Base-by-base conservation (phyloP, 2,113 vertebrate species). In the Oncorhynchus mykiss region DNA sequence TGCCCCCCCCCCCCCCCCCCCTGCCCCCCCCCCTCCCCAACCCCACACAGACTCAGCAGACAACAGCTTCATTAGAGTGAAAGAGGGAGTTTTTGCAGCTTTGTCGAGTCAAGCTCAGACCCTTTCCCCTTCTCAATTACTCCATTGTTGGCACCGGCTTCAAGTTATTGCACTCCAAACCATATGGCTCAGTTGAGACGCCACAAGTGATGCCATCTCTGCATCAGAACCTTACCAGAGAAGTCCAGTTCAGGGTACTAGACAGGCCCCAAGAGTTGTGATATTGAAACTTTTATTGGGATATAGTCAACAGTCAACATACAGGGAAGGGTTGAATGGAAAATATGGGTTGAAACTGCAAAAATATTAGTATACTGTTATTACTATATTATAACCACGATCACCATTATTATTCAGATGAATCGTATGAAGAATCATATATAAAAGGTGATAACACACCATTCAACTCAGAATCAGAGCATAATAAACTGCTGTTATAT, bases 41-140 rank as follows among this genome's bases (percentile, higher is more conserved):
- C 83, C 76, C 67, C 70, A 75, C 80, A 76, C 71, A 71, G 64
- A 83, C 76, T 82, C 77, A 81, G 78, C 87, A 90, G 84, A 92
- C 91, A 91, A 93, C 92, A 91, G 92, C 93, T 94, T 94, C 92
- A 94, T 94, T 93, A 94, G 92, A 76, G 80, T 92, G 90, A 92
- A 90, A 92, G 91, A 90, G 85, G 85, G 86, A 91, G 89, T 91
- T 92, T 91, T 90, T 77, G 77, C 90, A 91, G 91, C 91, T 93
- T 93, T 91, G 91, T 92, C 80, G 78, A 92, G 92, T 93, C 91
- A 91, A 90, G 87, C 91, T 91, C 85, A 70, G 90, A 83, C 86
- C 88, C 88, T 83, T 88, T 87, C 85, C 83, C 80, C 85, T 87
- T 82, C 90, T 92, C 89, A 91, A 85, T 90, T 84, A 85, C 90